Evolutionary conservation across 2,888 invertebrate species (phyloP).

Genomic region (Plagiodera versicolora): DNA sequence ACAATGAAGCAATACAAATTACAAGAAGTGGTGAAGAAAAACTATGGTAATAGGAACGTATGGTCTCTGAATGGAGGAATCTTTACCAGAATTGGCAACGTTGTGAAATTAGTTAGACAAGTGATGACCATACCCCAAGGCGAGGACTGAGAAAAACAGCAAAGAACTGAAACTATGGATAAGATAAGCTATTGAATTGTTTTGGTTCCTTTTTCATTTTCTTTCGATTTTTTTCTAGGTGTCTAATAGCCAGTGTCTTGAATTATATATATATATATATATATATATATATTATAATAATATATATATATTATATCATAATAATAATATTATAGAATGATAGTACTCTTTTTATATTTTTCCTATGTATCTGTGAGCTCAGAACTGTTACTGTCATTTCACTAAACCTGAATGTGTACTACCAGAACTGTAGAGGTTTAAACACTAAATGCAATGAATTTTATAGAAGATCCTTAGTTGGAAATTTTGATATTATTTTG

Average conservation of each 20-base stretch:
- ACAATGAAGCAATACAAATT: not conserved
- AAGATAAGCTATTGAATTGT: not conserved
- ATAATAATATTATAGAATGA: not conserved
- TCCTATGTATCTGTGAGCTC: no score
- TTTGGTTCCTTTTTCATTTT: no score
- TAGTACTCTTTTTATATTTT: not conserved
- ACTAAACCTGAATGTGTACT: not conserved
- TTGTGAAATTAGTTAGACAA: not conserved
- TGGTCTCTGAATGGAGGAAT: not conserved
- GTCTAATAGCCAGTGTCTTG: no score
- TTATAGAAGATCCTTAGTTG: not conserved
- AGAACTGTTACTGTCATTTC: no score
- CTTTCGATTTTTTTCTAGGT: no score
- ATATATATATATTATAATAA: no score
- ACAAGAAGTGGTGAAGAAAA: not conserved
- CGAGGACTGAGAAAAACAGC: no score
- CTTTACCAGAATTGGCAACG: not conserved
- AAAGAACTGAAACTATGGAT: not conserved
- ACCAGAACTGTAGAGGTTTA: not conserved
- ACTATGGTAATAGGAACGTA: not conserved
- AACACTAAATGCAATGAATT: not conserved
- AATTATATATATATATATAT: no score
- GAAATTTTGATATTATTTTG: not conserved
- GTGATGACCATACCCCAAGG: not conserved
- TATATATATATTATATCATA: no score